Evolutionary conservation across 2,113 vertebrate species (phyloP), one percentile per base, ranked within the genome.

Genomic region (Oncorhynchus gorbuscha): DNA sequence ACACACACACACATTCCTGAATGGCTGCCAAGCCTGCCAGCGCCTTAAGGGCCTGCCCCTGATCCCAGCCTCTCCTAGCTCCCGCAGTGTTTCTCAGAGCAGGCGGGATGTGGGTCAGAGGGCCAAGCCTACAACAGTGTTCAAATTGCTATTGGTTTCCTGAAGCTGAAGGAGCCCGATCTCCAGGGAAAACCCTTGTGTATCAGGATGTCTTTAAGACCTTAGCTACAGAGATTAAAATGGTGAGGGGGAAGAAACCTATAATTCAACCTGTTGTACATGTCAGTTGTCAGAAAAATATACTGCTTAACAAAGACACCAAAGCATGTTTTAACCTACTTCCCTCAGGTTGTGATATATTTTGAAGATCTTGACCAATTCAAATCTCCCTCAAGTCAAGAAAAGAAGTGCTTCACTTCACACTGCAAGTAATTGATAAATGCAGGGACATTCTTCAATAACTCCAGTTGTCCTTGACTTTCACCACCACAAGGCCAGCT

Each of bases 11-110:
- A 28, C 20, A 74, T 74, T 75, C 62, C 72, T 69, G 30, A 78
- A 69, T 49, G 62, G 79, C 76, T 79, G 84, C 69, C 32, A 30
- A 59, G 80, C 20, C 78, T 75, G 76, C 71, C 61, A 75, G 26
- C 4, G 74, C 76, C 75, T 72, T 7, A 9, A 9, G 70, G 65
- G 73, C 72, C 70, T 26, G 32, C 24, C n/a, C 13, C 20, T 8
- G n/a, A 72, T 72, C 16, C 51, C 39, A 45, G 6, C 39, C 48
- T 72, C 2, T 3, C 35, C 24, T 61, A 4, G 20, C 55, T 45
- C 28, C 5, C 18, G 26, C 30, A 79, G 78, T 20, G 3, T 9
- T 39, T 35, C 55, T 22, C 51, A 28, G 39, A 75, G 76, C 72
- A 81, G 77, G 84, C 61, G 13, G 55, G 72, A n/a, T 24, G 2